A percentile compares a stretch with the other conserved stretches of the same genome.
These are phyloP conservation scores for Panulirus ornatus DNA, from an alignment of 1,140 invertebrate species.

Conservation along the genomic window DNA sequence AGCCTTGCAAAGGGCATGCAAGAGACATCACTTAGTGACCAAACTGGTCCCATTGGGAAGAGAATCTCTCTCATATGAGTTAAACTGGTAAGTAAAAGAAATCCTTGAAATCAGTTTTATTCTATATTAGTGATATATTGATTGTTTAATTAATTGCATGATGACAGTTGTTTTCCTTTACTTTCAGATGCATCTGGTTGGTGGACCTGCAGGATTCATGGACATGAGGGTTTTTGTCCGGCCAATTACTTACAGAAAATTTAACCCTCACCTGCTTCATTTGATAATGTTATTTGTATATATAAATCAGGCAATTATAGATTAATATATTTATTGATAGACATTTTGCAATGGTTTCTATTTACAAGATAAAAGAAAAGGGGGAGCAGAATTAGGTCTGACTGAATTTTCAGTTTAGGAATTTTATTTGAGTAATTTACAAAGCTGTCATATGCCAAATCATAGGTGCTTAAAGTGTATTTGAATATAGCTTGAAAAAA, in stretches of 20 bases:
- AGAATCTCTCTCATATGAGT: no score
- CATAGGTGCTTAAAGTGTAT: no score
- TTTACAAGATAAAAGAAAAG: not conserved
- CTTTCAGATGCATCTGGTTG: conserved; percentile 85
- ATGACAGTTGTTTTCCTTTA: no score
- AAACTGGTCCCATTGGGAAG: no score
- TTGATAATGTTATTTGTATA: not conserved
- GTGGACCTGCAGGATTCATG: conserved; percentile 83
- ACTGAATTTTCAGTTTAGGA: not conserved
- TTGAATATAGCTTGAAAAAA: no score
- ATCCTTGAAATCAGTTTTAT: no score
- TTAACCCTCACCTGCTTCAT: conserved; percentile 73
- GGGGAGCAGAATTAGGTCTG: not conserved
- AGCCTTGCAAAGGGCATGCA: no score
- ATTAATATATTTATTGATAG: conserved; percentile 10
- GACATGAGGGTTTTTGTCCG: conserved; percentile 84
- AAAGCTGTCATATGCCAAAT: no score
- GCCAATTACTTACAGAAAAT: conserved; percentile 84
- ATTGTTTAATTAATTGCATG: no score
- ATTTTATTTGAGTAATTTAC: not conserved
- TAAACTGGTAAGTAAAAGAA: no score
- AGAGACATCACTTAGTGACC: no score
- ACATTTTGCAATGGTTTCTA: not conserved
- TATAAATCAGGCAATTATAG: not conserved
- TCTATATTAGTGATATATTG: no score